These are phyloP conservation scores for Oryzias javanicus DNA, from an alignment of 2,113 vertebrate genomes.

Conservation along the genomic window DNA sequence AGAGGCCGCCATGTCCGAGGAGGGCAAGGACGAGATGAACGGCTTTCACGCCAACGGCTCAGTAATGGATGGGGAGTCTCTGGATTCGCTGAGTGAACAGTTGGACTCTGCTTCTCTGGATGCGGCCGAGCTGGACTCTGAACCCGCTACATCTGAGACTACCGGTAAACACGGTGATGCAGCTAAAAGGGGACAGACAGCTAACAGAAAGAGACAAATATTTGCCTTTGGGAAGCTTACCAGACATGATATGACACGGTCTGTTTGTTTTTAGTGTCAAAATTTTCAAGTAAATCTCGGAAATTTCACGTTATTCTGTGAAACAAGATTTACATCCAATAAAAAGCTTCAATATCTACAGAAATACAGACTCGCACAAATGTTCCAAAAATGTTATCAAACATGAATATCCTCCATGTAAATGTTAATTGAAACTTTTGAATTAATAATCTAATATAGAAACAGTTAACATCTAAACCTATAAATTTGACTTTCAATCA, in stretches of 20 bases:
- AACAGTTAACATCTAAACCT: too few species aligned
- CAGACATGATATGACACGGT: not conserved
- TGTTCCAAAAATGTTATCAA: too few species aligned
- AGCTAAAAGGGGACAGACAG: too few species aligned
- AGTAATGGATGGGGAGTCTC: slow-evolving; percentile 82
- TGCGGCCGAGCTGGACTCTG: slow-evolving; percentile 84
- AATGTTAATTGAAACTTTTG: too few species aligned
- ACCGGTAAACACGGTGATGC: slow-evolving; percentile 71
- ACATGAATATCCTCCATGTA: too few species aligned
- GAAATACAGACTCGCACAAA: too few species aligned
- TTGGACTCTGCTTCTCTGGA: slow-evolving; percentile 88
- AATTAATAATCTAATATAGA: too few species aligned
- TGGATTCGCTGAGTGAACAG: slow-evolving; percentile 92
- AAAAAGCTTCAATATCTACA: too few species aligned
- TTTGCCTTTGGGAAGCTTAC: not conserved
- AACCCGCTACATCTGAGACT: slow-evolving; percentile 69
- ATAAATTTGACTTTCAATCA: too few species aligned
- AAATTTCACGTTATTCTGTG: too few species aligned
- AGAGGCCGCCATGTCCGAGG: slow-evolving; percentile 61
- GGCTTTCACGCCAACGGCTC: slow-evolving; percentile 90
- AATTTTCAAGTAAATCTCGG: not conserved
- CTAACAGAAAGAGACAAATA: too few species aligned
- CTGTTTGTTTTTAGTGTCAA: not conserved
- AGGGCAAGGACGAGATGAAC: slow-evolving; percentile 80
- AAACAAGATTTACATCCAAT: too few species aligned